These are phyloP conservation scores for Sandelia bainsii DNA, from an alignment of 2,797 vertebrate genomes.

Conservation along the genomic window DNA sequence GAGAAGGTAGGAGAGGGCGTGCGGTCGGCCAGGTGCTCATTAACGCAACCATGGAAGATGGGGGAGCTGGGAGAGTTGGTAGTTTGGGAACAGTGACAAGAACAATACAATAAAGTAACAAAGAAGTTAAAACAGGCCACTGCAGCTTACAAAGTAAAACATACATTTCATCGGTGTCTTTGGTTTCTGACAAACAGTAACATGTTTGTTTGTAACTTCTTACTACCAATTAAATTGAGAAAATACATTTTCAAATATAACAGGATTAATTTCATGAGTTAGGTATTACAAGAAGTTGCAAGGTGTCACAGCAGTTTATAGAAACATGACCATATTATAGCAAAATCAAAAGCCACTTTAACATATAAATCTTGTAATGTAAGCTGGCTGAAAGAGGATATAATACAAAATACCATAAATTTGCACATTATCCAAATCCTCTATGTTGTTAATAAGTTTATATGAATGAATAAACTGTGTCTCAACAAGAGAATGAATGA, in stretches of 20 bases:
- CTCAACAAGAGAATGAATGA: conserved; percentile 39
- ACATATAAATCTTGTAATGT: conserved; percentile 45
- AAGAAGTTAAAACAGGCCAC: conserved; percentile 50
- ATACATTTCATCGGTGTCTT: not conserved
- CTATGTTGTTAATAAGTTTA: conserved; percentile 39
- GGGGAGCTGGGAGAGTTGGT: conserved; percentile 88
- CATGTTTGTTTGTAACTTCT: not conserved
- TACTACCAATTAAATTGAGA: conserved; percentile 1
- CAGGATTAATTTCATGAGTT: conserved; percentile 51
- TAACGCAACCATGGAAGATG: conserved; percentile 99
- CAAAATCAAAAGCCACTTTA: conserved; percentile 55
- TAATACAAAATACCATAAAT: conserved; percentile 48
- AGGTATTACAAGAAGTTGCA: conserved; percentile 50
- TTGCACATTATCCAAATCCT: conserved; percentile 46
- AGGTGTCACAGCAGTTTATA: conserved; percentile 46
- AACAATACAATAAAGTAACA: conserved; percentile 57
- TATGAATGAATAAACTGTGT: conserved; percentile 11
- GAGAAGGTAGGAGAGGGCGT: conserved; percentile 99
- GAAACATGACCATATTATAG: conserved; percentile 45
- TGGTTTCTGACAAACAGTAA: conserved; percentile 1
- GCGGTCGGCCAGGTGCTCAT: conserved; percentile 96
- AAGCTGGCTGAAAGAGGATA: conserved; percentile 38
- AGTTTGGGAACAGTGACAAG: conserved; percentile 53
- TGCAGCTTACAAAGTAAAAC: conserved; percentile 12
- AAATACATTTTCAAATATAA: conserved; percentile 8